These are phyloP conservation scores for Scarus forsteni DNA, from an alignment of 2,797 vertebrate species.

Conservation along the genomic window DNA sequence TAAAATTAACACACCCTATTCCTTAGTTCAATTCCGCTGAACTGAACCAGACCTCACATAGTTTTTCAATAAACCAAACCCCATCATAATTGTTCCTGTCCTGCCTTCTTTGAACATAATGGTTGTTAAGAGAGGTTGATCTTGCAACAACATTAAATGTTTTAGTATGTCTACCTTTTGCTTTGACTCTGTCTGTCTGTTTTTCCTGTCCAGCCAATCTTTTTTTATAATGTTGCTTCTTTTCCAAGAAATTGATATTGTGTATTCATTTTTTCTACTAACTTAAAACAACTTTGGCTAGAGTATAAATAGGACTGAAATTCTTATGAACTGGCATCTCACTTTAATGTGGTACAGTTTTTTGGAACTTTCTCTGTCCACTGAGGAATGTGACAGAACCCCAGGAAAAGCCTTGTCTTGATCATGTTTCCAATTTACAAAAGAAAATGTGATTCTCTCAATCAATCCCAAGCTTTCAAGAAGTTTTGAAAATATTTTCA, in stretches of 20 bases:
- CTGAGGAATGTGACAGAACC: not conserved
- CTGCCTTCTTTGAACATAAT: no score
- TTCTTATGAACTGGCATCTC: not conserved
- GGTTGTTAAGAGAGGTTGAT: no score
- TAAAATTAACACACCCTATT: no score
- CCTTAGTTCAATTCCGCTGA: no score
- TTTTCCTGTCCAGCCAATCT: not conserved
- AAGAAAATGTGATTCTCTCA: not conserved
- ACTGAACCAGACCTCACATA: no score
- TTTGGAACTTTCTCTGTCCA: not conserved
- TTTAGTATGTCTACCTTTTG: no score
- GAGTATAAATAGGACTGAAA: not conserved
- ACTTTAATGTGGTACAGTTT: not conserved
- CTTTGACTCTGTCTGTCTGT: not conserved
- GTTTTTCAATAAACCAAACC: no score
- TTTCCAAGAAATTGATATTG: not conserved
- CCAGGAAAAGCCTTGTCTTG: not conserved
- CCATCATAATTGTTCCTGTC: no score
- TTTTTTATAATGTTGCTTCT: not conserved
- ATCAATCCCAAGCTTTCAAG: not conserved
- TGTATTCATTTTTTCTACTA: not conserved
- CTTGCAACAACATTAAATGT: no score
- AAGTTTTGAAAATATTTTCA: not conserved
- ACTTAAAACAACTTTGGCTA: not conserved
- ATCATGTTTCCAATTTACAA: not conserved